Evolutionary conservation across 1,140 invertebrate genomes (phyloP), one percentile per base, ranked within the genome.

Genomic region (Cydia pomonella): DNA sequence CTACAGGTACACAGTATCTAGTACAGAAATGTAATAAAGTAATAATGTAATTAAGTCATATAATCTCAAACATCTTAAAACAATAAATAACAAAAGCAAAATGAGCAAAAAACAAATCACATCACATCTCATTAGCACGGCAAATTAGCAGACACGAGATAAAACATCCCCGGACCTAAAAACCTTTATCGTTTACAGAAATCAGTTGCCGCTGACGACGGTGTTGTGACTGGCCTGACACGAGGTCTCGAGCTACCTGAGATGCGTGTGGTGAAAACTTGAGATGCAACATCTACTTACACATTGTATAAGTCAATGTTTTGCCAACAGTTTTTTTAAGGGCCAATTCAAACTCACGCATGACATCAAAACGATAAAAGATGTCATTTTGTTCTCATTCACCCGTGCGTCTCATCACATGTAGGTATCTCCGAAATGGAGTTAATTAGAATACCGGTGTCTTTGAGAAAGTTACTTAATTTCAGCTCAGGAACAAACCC

Each of bases 191-290:
- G 77, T 78, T 79, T 64, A 74, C 72, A 80, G 76, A 80, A 78
- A 80, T 72, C 69, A 77, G 71, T 84, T 83, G 82, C 82, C 79
- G 78, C 87, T 90, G 90, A 90, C 84, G 90, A 92, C 90, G 86
- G 87, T 87, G 89, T 92, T 92, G 83, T 92, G 89, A 92, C 90
- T 87, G 81, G 79, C 80, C 82, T 85, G 90, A 89, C 89, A 85
- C 80, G 87, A 33, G 38, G 16, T 6, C 2, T 41, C 5, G 10
- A 27, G 25, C 73, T 59, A 59, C 53, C 53, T 59, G 53, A n/a
- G 53, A 12, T 23, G 53, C 53, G 21, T 21, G 53, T 59, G 53
- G 53, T 59, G 53, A 59, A 59, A 59, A 59, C 16, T 59, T 23
- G 18, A 2, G 21, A 59, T 59, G 21, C 12, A 59, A 7, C 47